Base-by-base conservation (phyloP, 2,888 invertebrate genomes). In the Drosophila tripunctata region DNA sequence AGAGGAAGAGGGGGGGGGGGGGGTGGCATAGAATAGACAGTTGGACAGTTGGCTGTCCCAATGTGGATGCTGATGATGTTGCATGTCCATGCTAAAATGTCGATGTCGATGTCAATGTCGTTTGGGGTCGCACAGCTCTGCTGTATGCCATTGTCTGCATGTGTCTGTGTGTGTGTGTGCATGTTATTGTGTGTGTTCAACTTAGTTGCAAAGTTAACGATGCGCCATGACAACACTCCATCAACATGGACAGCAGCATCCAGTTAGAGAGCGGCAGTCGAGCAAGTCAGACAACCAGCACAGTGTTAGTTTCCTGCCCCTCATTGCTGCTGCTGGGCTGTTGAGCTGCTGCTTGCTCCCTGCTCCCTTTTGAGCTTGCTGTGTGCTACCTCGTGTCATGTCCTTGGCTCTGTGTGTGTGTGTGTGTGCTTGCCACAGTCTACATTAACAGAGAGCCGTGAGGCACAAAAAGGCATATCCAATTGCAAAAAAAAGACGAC, bases 381-480 rank as follows among this genome's bases (percentile, higher is more conserved):
- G 31, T 14, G 24, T 48, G 15, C 30, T 38, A 56, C 7, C 27
- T 62, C 65, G 69, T 83, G 73, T 68, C 74, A 84, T 81, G 81
- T 81, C 79, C 80, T 80, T 80, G 85, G 68, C 65, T n/a, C n/a
- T n/a, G n/a, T n/a, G n/a, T n/a, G n/a, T n/a, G n/a, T n/a, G n/a
- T n/a, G n/a, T 63, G 64, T 65, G 82, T 77, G 21, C 38, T 14
- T 85, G 14, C 27, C 21, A 81, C 75, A 77, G 85, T 82, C 82
- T 75, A 85, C 82, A 85, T 84, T 79, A 81, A 75, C 71, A 79
- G 74, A 79, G 74, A 66, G 79, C 85, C 77, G 60, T 60, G 48
- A 75, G 85, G 82, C 82, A 81, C 79, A 82, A 81, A 72, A 85
- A 82, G 81, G 77, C 85, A 84, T 71, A 81, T 85, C 81, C 81